A percentile compares a stretch with the other conserved stretches of the same genome.
Evolutionary conservation across 2,888 invertebrate genomes (phyloP).

Genomic region (Minunthozetes semirufus): DNA sequence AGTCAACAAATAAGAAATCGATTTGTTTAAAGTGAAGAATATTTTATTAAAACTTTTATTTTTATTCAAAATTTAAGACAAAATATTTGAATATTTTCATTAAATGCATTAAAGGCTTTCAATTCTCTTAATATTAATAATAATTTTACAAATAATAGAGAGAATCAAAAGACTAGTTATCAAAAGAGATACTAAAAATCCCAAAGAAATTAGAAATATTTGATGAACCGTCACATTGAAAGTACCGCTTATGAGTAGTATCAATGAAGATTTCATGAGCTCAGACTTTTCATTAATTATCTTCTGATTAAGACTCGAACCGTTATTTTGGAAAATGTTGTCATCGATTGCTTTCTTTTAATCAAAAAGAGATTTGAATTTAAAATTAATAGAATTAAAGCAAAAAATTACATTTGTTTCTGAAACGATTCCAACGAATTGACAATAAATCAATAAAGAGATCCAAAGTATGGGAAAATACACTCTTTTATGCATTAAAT

Average conservation of each 20-base stretch:
- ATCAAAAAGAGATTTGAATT: too few relatives aligned
- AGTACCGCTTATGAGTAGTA: neutral
- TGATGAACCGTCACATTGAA: neutral
- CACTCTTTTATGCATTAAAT: too few relatives aligned
- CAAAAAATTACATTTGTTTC: too few relatives aligned
- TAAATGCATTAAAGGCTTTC: neutral
- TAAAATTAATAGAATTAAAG: too few relatives aligned
- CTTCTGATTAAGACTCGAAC: neutral
- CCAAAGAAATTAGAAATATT: neutral
- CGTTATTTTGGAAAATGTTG: too few relatives aligned
- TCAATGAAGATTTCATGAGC: neutral
- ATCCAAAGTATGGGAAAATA: too few relatives aligned
- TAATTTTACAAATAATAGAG: neutral
- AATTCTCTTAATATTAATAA: neutral
- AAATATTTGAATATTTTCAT: neutral
- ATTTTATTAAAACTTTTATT: neutral
- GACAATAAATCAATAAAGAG: too few relatives aligned
- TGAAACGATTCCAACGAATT: too few relatives aligned
- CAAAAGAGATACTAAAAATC: neutral
- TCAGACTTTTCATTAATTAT: neutral
- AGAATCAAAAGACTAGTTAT: neutral
- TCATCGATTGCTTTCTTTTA: too few relatives aligned
- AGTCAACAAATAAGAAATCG: too few relatives aligned
- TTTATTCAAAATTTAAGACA: neutral
- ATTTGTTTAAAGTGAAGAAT: neutral